Conservation (phyloP, 2,113 vertebrate genomes). For the Poeciliopsis prolifica region DNA sequence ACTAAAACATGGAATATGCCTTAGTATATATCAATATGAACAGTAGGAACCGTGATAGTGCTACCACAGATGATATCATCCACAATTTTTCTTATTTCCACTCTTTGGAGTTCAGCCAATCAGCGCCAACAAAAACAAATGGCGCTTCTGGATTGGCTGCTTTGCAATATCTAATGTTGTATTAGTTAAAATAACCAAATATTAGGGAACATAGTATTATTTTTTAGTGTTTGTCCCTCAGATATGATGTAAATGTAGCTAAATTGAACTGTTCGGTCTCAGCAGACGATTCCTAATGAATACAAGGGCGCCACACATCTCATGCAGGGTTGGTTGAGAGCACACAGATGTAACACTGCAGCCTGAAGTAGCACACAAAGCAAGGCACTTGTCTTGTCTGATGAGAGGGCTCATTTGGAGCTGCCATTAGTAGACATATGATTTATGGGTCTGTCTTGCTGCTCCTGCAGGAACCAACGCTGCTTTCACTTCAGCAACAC, state of each 20-base stretch:
- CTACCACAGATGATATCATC: no score
- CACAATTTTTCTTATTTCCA: no score
- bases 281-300: slow-evolving; percentile 65
- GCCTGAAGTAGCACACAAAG: slow-evolving; percentile 75
- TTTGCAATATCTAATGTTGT: no score
- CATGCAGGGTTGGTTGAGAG: slow-evolving; percentile 58
- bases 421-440: slow-evolving; percentile 75
- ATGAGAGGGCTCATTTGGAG: slow-evolving; percentile 80
- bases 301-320: slow-evolving; percentile 52
- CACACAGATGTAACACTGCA: slow-evolving; percentile 73
- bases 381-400: slow-evolving; percentile 80
- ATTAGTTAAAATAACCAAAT: not conserved
- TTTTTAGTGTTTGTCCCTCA: slow-evolving; percentile 48
- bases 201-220: not conserved
- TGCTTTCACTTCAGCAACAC: slow-evolving; percentile 39
- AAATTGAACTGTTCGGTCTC: slow-evolving; percentile 61
- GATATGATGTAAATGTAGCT: slow-evolving; percentile 40
- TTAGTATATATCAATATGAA: no score
- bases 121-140: no score
- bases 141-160: no score
- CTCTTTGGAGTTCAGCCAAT: no score
- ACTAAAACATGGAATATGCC: no score
- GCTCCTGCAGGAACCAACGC: slow-evolving; percentile 45
- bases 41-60: no score
- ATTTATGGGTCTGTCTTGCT: slow-evolving; percentile 71